Evolutionary conservation across 2,888 invertebrate species (phyloP).

Genomic region (Nephrocerus scutellatus): DNA sequence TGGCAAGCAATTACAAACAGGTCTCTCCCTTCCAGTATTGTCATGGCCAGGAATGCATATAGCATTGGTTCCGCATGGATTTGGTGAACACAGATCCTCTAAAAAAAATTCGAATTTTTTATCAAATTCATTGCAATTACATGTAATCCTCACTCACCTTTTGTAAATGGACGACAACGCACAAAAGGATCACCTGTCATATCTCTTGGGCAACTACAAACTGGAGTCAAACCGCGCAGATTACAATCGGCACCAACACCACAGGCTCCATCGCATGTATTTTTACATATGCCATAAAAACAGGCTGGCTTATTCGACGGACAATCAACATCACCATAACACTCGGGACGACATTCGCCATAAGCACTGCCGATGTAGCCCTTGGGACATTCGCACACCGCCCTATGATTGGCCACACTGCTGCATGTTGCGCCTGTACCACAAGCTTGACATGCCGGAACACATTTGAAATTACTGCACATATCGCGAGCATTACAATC

Average conservation of each 20-base stretch:
- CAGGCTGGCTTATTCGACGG: conserved; percentile 72
- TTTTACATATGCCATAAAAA: conserved; percentile 70
- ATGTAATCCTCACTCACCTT: conserved; percentile 51
- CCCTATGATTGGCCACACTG: conserved; percentile 65
- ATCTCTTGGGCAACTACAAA: conserved; percentile 78
- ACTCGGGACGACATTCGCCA: conserved; percentile 71
- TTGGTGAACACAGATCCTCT: conserved; percentile 79
- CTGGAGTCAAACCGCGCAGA: conserved; percentile 67
- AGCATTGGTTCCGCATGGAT: conserved; percentile 68
- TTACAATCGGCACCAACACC: conserved; percentile 71
- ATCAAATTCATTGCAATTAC: too few relatives aligned
- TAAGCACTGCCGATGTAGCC: conserved; percentile 74
- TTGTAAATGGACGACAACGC: conserved; percentile 72
- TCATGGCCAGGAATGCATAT: conserved; percentile 76
- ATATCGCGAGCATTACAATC: conserved; percentile 66
- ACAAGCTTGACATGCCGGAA: conserved; percentile 69
- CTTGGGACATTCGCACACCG: conserved; percentile 74
- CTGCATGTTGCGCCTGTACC: conserved; percentile 73
- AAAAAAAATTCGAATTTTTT: conserved; percentile 22
- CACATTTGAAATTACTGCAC: conserved; percentile 67
- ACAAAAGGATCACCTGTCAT: conserved; percentile 84
- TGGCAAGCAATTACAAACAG: conserved; percentile 75
- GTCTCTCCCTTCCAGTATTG: conserved; percentile 70
- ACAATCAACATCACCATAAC: conserved; percentile 71
- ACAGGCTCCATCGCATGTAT: conserved; percentile 77